These are phyloP conservation scores for Drosophila kepulauana DNA, from an alignment of 1,140 invertebrate genomes.

Conservation along the genomic window DNA sequence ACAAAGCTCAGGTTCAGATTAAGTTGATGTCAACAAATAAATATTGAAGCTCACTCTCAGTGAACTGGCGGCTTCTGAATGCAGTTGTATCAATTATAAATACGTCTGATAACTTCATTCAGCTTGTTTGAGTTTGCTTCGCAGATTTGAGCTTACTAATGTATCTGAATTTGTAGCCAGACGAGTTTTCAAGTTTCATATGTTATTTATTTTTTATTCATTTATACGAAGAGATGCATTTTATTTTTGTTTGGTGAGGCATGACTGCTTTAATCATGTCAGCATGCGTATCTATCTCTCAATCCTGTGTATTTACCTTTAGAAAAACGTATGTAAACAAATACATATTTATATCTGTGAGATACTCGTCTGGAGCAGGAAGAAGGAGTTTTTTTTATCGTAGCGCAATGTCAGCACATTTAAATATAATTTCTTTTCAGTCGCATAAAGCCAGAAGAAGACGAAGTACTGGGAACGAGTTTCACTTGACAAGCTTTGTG, in stretches of 20 bases:
- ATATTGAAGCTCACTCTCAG: too few relatives aligned
- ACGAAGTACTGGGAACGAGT: background rate
- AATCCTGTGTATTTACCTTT: constrained; percentile 17
- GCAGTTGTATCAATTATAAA: background rate
- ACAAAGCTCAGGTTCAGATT: background rate
- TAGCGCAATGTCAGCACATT: constrained; percentile 50
- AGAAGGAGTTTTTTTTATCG: background rate
- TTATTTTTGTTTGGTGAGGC: constrained; percentile 63
- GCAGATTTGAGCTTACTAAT: background rate
- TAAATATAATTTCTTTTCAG: constrained; percentile 59
- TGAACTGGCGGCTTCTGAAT: too few relatives aligned
- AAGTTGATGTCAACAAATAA: too few relatives aligned
- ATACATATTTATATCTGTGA: background rate
- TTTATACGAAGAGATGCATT: constrained; percentile 41
- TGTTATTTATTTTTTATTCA: constrained; percentile 10
- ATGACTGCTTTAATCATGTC: constrained; percentile 36
- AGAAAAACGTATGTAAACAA: background rate
- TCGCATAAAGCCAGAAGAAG: constrained; percentile 1
- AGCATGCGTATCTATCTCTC: constrained; percentile 12
- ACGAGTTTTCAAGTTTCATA: background rate
- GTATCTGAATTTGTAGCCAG: background rate
- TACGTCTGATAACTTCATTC: background rate
- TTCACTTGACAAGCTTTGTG: constrained; percentile 30
- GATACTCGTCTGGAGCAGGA: constrained; percentile 4
- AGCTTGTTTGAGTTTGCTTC: background rate